Percentiles rank a stretch among this genome's conserved stretches.
Conservation (phyloP, 2,888 invertebrate species). For the Lordiphosa andalusiaca region DNA sequence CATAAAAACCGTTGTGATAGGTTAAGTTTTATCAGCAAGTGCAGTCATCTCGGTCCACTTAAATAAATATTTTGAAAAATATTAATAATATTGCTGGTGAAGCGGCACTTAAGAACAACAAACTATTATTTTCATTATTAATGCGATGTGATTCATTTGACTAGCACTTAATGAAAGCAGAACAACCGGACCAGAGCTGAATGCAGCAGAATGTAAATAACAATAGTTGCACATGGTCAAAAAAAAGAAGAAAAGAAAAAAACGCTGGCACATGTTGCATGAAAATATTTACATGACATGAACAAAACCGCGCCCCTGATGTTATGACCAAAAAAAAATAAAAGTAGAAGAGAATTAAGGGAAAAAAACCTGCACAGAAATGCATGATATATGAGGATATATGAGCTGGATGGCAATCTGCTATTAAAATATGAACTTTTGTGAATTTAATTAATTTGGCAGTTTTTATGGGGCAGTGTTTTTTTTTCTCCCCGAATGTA, state of each 20-base stretch:
- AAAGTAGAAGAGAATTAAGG: constrained; percentile 31
- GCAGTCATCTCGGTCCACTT: constrained; percentile 21
- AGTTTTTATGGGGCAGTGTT: too few species aligned
- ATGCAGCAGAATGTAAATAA: constrained; percentile 17
- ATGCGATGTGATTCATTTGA: constrained; percentile 47
- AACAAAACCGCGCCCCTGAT: constrained; percentile 43
- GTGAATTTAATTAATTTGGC: too few species aligned
- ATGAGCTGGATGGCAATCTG: constrained; percentile 4
- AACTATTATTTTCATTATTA: constrained; percentile 54
- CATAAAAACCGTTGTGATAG: constrained; percentile 42
- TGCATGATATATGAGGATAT: constrained; percentile 4
- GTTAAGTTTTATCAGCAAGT: constrained; percentile 50
- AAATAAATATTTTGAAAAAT: constrained; percentile 21
- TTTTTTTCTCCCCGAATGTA: too few species aligned
- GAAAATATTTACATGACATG: constrained; percentile 44
- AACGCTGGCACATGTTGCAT: constrained; percentile 10
- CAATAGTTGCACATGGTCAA: constrained; percentile 1
- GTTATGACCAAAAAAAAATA: constrained; percentile 18
- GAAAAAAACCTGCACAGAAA: constrained; percentile 17
- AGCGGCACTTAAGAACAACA: constrained; percentile 29
- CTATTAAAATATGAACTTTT: constrained; percentile 1
- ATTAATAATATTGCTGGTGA: constrained; percentile 25
- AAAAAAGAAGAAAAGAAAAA: too few species aligned
- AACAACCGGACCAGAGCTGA: not conserved
- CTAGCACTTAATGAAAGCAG: constrained; percentile 30